phyloP scores from a whole-genome alignment of 2,888 invertebrate genomes.

The Microctonus hyperodae region DNA sequence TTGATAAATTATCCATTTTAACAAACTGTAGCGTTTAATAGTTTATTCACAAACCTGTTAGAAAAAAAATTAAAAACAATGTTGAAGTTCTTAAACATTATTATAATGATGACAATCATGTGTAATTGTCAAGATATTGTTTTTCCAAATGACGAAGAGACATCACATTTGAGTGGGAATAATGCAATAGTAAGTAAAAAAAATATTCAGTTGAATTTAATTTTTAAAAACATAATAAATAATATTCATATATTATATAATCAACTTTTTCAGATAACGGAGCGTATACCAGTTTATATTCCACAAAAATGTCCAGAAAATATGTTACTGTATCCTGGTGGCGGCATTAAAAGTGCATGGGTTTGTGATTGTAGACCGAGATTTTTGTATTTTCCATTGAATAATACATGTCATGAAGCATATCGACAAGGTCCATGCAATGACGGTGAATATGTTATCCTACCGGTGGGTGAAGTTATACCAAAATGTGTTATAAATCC shows the following conservation, averaged over 20 bases:
- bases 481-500: conserved; percentile 72
- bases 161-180: conserved; percentile 42
- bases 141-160: conserved; percentile 49
- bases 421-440: conserved; percentile 73
- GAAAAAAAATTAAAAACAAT: not conserved
- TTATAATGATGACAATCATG: not conserved
- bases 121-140: conserved; percentile 45
- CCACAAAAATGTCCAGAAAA: conserved; percentile 70
- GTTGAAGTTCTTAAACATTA: not conserved
- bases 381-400: conserved; percentile 68
- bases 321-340: conserved; percentile 74
- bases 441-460: conserved; percentile 66
- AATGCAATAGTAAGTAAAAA: conserved; percentile 37
- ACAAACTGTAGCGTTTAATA: not conserved
- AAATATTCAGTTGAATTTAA: not conserved
- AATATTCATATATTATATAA: not conserved
- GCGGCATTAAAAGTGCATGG: conserved; percentile 69
- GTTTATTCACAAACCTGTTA: not conserved
- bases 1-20: too few relatives aligned
- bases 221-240: not conserved
- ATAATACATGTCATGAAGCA: conserved; percentile 70
- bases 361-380: conserved; percentile 66
- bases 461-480: conserved; percentile 65
- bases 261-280: conserved; percentile 44
- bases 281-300: conserved; percentile 66